These are phyloP conservation scores for Charadrius vociferus DNA, from an alignment of 2,113 vertebrate genomes.

Conservation along the genomic window DNA sequence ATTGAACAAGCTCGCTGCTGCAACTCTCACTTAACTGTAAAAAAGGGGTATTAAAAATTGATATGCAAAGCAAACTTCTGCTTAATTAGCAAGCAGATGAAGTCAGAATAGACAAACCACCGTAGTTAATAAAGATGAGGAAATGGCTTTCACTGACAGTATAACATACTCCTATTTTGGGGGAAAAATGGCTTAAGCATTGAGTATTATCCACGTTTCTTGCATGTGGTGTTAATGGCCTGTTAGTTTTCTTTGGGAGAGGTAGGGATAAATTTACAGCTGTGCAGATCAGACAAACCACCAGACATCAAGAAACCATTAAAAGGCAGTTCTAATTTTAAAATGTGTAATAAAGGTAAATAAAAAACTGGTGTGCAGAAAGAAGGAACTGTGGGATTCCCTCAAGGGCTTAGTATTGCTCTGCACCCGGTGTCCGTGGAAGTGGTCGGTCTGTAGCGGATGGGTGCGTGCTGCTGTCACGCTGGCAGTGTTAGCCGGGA, in stretches of 20 bases:
- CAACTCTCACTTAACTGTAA: constrained; percentile 63
- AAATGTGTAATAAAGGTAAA: neutral
- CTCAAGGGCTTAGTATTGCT: neutral
- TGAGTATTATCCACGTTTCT: neutral
- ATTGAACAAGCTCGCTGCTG: constrained; percentile 40
- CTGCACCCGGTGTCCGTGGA: fast-evolving
- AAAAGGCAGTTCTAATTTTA: neutral
- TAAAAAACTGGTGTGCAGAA: neutral
- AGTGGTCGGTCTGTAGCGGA: fast-evolving
- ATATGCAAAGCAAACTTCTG: constrained; percentile 71
- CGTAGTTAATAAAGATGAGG: constrained; percentile 21
- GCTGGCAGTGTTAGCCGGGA: neutral
- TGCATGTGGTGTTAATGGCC: neutral
- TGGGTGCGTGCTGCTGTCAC: fast-evolving
- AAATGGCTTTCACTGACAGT: neutral
- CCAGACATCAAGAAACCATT: neutral
- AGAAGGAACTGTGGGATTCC: neutral
- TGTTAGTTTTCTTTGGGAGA: neutral
- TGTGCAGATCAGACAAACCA: neutral
- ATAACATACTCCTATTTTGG: neutral
- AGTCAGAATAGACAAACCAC: constrained; percentile 28
- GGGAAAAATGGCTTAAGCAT: neutral
- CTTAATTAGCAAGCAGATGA: constrained; percentile 71
- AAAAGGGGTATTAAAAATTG: constrained; percentile 73
- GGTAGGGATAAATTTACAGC: neutral